These are phyloP conservation scores for Elysia chlorotica DNA, from an alignment of 1,140 invertebrate genomes.

Conservation along the genomic window DNA sequence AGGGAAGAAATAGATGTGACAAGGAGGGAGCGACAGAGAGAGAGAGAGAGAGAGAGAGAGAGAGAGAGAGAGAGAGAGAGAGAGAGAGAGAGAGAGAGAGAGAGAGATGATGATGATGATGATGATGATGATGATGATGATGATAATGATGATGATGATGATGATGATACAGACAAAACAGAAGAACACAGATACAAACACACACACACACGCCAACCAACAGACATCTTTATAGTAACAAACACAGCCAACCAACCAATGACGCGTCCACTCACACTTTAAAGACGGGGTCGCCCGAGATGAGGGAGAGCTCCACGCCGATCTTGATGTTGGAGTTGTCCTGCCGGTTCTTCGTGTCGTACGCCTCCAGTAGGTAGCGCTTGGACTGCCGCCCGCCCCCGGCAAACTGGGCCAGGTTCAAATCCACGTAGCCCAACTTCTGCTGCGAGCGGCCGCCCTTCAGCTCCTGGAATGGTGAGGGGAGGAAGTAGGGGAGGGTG, in stretches of 20 bases:
- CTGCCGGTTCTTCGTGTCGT: constrained; percentile 84
- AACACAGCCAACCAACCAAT: too few relatives aligned
- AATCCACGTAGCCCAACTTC: constrained; percentile 94
- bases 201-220: background rate
- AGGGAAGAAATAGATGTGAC: too few relatives aligned
- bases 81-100: background rate
- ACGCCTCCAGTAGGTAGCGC: constrained; percentile 90
- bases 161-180: background rate
- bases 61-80: background rate
- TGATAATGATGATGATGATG: background rate
- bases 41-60: too few relatives aligned
- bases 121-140: background rate
- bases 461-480: constrained; percentile 68
- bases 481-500: too few relatives aligned
- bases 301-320: constrained; percentile 89
- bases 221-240: too few relatives aligned
- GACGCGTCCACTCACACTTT: constrained; percentile 96
- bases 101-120: background rate
- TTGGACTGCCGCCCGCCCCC: constrained; percentile 84
- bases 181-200: background rate
- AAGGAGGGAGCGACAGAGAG: background rate
- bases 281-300: constrained; percentile 94
- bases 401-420: constrained; percentile 95
- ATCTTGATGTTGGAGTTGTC: constrained; percentile 95
- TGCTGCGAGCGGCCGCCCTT: constrained; percentile 90